A percentile compares a stretch with the other conserved stretches of the same genome.
Evolutionary conservation across 2,888 invertebrate species (phyloP).

Genomic region (Cheilosia vernalis): DNA sequence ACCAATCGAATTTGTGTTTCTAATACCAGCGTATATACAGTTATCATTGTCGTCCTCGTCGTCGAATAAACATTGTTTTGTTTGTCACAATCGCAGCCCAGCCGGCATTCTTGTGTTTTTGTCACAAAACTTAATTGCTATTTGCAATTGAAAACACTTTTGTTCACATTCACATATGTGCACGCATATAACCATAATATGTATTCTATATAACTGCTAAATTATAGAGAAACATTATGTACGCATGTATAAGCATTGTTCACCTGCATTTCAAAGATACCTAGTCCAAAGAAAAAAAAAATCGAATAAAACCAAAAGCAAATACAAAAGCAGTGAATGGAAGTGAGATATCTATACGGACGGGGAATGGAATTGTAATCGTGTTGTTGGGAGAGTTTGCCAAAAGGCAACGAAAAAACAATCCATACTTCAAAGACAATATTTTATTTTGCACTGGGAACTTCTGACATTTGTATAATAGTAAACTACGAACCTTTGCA

Average conservation of each 20-base stretch:
- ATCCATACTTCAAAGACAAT: neutral
- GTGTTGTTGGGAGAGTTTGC: neutral
- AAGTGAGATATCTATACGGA: too few relatives aligned
- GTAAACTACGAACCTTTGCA: constrained; percentile 21
- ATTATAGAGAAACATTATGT: neutral
- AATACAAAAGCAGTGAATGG: too few relatives aligned
- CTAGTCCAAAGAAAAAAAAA: neutral
- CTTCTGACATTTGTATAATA: constrained; percentile 5
- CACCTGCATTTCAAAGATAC: constrained; percentile 12
- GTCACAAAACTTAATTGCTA: too few relatives aligned
- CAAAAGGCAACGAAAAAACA: neutral
- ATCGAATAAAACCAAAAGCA: too few relatives aligned
- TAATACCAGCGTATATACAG: too few relatives aligned
- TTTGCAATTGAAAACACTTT: neutral
- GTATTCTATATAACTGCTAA: neutral
- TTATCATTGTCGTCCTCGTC: too few relatives aligned
- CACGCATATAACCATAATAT: neutral
- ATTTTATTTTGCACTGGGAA: constrained; percentile 3
- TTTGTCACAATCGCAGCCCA: too few relatives aligned
- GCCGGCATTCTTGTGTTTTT: too few relatives aligned
- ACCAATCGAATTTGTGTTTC: too few relatives aligned
- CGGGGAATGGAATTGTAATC: too few relatives aligned
- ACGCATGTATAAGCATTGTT: neutral
- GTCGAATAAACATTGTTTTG: too few relatives aligned
- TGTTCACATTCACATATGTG: neutral